Base-by-base conservation (phyloP, 1,140 invertebrate genomes). In the Zophobas atratus region DNA sequence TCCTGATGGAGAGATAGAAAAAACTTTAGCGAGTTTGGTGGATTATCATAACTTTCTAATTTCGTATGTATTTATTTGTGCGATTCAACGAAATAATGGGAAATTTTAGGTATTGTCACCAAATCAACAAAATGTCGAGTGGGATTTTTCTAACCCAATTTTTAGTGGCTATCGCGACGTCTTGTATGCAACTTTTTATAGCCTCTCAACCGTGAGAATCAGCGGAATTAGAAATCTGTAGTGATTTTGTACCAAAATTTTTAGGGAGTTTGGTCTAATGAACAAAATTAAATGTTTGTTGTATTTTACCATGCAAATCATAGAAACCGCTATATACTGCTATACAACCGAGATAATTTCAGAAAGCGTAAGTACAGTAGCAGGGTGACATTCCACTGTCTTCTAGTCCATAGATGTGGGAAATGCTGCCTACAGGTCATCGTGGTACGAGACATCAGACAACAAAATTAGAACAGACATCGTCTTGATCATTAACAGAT, bases 241-340 rank as follows among this genome's bases (percentile, higher is more conserved):
- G 35, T 2, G 43, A 67, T 43, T 1, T 2, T 20, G 20, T 20
- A 20, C 20, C 20, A 20, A 20, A 20, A 20, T n/a, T 67, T 67
- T 1, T 8, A 67, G 60, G 8, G 38, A 67, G 32, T 67, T 67
- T 43, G 60, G n/a, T 1, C 6, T 67, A 32, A n/a, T 41, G 6
- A 67, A 67, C 20, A 67, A 67, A 67, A 43, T 67, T 20, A 67
- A 67, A 43, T 67, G 60, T 67, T 43, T 67, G 60, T 2, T 39
- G 3, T 67, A 67, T 36, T 67, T 67, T 43, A 67, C 33, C 0
- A 67, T 67, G 60, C 60, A 67, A 67, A 67, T 67, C 2, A 43
- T 67, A 32, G 60, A 67, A 33, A 67, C 60, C 20, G 60, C n/a
- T 1, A 67, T 67, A 6, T 67, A 67, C 33, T 67, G 60, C 39